phyloP scores from a whole-genome alignment of 2,113 vertebrate genomes.

The Ochotona curzoniae region DNA sequence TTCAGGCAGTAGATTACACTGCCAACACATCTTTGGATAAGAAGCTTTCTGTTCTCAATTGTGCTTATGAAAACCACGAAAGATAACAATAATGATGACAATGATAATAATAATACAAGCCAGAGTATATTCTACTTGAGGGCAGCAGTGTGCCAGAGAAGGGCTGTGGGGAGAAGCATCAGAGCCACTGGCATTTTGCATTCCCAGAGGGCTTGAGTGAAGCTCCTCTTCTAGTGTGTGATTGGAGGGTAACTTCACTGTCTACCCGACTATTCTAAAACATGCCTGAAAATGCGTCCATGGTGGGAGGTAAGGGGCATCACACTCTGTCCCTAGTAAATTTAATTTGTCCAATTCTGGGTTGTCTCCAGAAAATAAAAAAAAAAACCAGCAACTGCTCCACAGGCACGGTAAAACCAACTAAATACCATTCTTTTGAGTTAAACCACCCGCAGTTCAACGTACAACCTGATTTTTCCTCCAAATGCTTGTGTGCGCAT shows the following conservation, averaged over 20 bases:
- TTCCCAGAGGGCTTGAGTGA: background rate
- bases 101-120: background rate
- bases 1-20: background rate
- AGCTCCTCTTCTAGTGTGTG: background rate
- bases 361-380: slow-evolving; percentile 10
- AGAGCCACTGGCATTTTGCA: background rate
- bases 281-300: background rate
- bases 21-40: background rate
- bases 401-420: background rate
- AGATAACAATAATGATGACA: no score
- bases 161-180: background rate
- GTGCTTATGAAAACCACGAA: background rate
- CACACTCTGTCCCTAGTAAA: background rate
- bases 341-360: background rate
- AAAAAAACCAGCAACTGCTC: background rate
- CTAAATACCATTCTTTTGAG: background rate
- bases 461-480: background rate
- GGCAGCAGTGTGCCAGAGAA: background rate
- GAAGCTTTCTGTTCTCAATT: background rate
- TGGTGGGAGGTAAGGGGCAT: background rate
- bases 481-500: background rate
- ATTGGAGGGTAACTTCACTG: background rate
- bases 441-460: background rate
- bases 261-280: background rate
- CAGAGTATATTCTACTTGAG: background rate